Conservation (phyloP, 2,797 vertebrate genomes). For the Dendrocincla tyrannina region DNA sequence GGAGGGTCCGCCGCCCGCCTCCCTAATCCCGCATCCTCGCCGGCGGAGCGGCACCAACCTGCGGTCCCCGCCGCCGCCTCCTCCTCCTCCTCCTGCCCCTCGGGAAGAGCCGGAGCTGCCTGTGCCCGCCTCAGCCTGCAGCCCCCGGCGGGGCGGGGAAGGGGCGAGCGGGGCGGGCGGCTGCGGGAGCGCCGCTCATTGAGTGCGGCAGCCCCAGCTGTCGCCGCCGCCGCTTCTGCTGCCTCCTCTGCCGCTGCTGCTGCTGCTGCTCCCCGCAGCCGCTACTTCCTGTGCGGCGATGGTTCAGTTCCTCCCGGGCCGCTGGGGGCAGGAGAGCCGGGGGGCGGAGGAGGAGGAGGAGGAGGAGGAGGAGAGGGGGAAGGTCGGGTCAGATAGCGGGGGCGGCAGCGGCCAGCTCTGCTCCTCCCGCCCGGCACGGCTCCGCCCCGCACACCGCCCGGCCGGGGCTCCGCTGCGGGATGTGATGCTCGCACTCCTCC, state of each 20-base stretch:
- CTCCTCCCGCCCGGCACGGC: background rate
- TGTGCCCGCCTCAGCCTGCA: background rate
- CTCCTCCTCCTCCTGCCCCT: background rate
- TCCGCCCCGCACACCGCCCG: background rate
- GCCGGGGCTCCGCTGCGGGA: background rate
- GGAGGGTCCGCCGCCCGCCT: background rate
- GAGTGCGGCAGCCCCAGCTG: slow-evolving; percentile 40
- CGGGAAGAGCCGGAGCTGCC: background rate
- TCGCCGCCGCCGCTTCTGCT: background rate
- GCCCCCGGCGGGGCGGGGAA: slow-evolving; percentile 18
- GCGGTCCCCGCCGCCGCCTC: background rate
- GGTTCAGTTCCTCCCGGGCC: slow-evolving; percentile 53
- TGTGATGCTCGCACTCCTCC: background rate
- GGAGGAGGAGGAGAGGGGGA: background rate
- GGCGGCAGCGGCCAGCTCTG: background rate
- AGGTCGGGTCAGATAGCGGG: background rate
- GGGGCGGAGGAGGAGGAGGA: background rate
- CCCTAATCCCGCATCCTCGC: background rate
- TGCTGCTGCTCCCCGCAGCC: slow-evolving; percentile 8
- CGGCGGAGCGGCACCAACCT: slow-evolving; percentile 6
- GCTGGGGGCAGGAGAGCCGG: slow-evolving; percentile 23
- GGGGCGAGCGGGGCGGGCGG: background rate
- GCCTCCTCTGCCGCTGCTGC: too few relatives aligned
- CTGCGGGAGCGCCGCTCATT: background rate
- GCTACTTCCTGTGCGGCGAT: slow-evolving; percentile 61